These are phyloP conservation scores for Drosophila chauvacae DNA, from an alignment of 1,140 invertebrate species.

Conservation along the genomic window DNA sequence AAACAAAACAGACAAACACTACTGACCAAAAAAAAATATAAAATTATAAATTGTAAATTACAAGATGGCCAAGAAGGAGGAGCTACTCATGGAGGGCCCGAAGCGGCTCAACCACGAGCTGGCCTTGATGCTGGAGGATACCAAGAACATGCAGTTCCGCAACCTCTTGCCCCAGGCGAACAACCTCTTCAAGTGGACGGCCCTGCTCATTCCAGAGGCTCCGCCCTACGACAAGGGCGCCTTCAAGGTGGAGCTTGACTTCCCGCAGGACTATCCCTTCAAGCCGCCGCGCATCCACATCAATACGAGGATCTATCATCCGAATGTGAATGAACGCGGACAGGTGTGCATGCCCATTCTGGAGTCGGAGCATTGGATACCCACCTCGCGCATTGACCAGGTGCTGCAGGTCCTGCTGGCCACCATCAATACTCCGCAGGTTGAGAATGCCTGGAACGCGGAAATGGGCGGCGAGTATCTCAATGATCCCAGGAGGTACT, in stretches of 20 bases:
- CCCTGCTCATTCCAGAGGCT: slow-evolving; percentile 96
- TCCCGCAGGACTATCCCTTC: slow-evolving; percentile 99
- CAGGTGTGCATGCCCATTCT: slow-evolving; percentile 99
- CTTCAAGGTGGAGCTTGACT: slow-evolving; percentile 98
- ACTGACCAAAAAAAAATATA: too few species aligned
- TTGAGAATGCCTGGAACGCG: slow-evolving; percentile 96
- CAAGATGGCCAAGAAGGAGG: slow-evolving; percentile 45
- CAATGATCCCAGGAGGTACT: slow-evolving; percentile 98
- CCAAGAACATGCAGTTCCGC: slow-evolving; percentile 91
- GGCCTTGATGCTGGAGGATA: slow-evolving; percentile 92
- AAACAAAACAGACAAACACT: too few species aligned
- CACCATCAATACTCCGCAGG: slow-evolving; percentile 98
- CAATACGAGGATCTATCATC: slow-evolving; percentile 99
- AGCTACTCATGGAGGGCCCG: slow-evolving; percentile 87
- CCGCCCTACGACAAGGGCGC: slow-evolving; percentile 99
- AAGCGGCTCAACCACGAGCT: slow-evolving; percentile 92
- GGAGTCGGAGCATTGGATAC: slow-evolving; percentile 99
- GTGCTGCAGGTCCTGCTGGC: slow-evolving; percentile 98
- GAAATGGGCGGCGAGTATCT: slow-evolving; percentile 98
- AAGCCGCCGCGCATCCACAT: slow-evolving; percentile 99
- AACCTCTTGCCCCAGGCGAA: slow-evolving; percentile 91
- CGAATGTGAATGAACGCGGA: slow-evolving; percentile 99
- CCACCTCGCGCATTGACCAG: slow-evolving; percentile 99
- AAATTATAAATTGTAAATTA: neutral
- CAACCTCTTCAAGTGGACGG: slow-evolving; percentile 96